Conservation (phyloP, 30 jellyfish, hydroid and myxozoan genomes). For the Cassiopea xamachana region DNA sequence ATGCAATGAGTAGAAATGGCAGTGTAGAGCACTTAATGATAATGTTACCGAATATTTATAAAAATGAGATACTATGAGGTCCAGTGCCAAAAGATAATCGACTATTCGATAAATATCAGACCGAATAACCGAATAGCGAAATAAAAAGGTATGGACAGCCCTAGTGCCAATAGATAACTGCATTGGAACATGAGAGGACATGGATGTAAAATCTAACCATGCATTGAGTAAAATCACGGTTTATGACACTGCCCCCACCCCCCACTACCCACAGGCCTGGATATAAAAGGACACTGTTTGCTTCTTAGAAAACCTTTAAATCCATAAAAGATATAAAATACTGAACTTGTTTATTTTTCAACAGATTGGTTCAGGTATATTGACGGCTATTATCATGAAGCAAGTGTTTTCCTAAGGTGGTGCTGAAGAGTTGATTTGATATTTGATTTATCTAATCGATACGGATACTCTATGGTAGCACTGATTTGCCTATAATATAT, state of each 20-base stretch:
- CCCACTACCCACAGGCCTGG: too few relatives aligned
- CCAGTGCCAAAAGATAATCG: not conserved
- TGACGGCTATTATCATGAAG: not conserved
- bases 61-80: too few relatives aligned
- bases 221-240: too few relatives aligned
- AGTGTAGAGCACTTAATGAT: too few relatives aligned
- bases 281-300: not conserved
- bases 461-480: too few relatives aligned
- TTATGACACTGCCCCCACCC: too few relatives aligned
- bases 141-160: not conserved
- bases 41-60: too few relatives aligned
- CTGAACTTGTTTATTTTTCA: not conserved
- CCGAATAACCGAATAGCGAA: not conserved
- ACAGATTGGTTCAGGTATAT: not conserved
- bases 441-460: too few relatives aligned
- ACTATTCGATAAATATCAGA: not conserved
- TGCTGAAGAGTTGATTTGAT: not conserved
- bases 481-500: too few relatives aligned
- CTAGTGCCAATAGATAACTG: not conserved
- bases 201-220: not conserved
- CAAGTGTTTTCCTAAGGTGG: not conserved
- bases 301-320: not conserved
- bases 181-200: not conserved
- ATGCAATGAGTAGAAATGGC: too few relatives aligned
- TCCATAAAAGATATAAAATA: not conserved